These are phyloP conservation scores for Athalia cordata DNA, from an alignment of 2,888 invertebrate genomes.

Conservation along the genomic window DNA sequence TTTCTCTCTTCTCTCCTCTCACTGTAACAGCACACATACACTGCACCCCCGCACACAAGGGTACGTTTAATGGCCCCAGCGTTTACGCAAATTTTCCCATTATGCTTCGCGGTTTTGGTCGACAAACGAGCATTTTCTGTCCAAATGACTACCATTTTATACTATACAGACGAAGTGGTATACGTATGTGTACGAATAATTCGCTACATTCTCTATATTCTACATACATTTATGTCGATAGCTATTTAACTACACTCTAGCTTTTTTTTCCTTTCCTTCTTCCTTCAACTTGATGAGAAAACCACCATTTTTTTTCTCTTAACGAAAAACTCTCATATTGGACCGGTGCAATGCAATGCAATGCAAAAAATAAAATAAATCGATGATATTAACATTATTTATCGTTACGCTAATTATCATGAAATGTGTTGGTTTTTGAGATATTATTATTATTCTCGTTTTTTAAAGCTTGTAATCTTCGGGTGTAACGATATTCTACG, in stretches of 20 bases:
- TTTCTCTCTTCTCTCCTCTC: constrained; percentile 54
- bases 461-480: constrained; percentile 7
- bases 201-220: no score
- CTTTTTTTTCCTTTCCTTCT: no score
- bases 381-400: no score
- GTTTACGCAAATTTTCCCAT: constrained; percentile 74
- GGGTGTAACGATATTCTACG: constrained; percentile 4
- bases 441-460: background rate
- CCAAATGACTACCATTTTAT: constrained; percentile 54
- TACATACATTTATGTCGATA: no score
- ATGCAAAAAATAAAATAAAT: no score
- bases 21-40: constrained; percentile 47
- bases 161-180: constrained; percentile 11
- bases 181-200: no score
- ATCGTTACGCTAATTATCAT: background rate
- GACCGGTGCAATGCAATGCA: no score
- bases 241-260: no score
- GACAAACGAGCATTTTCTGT: constrained; percentile 61
- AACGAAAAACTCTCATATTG: no score
- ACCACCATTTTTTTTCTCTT: no score
- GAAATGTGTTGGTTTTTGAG: no score
- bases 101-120: constrained; percentile 70
- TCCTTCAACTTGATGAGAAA: no score
- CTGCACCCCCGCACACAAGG: constrained; percentile 56
- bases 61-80: constrained; percentile 71